Evolutionary conservation across 2,797 vertebrate species (phyloP).

Genomic region (Fringilla coelebs): DNA sequence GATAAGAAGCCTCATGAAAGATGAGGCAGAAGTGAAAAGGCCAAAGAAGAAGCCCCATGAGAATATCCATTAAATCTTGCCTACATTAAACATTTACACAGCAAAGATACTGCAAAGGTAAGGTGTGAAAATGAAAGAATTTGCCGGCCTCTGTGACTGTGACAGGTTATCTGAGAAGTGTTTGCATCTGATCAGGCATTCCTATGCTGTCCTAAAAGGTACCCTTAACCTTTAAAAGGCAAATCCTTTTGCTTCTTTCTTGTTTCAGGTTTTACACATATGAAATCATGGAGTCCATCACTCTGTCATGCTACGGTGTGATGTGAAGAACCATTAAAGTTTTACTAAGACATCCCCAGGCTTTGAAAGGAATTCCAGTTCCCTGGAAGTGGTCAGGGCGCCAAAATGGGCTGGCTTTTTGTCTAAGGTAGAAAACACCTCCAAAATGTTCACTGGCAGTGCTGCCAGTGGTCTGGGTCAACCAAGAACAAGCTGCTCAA

Average conservation of each 20-base stretch:
- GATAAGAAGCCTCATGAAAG: not conserved
- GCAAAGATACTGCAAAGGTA: not conserved
- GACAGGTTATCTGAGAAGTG: not conserved
- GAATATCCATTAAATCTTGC: not conserved
- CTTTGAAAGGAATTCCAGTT: not conserved
- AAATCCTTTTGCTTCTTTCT: not conserved
- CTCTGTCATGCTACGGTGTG: rapidly evolving
- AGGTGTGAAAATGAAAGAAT: not conserved
- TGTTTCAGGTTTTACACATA: not conserved
- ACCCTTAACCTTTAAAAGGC: not conserved
- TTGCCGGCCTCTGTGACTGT: not conserved
- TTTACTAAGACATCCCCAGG: not conserved
- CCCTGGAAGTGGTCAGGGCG: not conserved
- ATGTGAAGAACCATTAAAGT: not conserved
- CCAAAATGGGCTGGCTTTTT: not conserved
- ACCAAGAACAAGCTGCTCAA: not conserved
- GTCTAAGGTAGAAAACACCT: not conserved
- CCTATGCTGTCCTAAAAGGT: not conserved
- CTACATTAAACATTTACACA: not conserved
- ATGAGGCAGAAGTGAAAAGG: not conserved
- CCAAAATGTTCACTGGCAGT: not conserved
- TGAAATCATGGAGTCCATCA: not conserved
- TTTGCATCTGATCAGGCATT: not conserved
- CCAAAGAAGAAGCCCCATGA: not conserved
- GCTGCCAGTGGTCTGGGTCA: not conserved